Conservation (phyloP, 2,888 invertebrate genomes). For the Polydrusus pterygomalis region DNA sequence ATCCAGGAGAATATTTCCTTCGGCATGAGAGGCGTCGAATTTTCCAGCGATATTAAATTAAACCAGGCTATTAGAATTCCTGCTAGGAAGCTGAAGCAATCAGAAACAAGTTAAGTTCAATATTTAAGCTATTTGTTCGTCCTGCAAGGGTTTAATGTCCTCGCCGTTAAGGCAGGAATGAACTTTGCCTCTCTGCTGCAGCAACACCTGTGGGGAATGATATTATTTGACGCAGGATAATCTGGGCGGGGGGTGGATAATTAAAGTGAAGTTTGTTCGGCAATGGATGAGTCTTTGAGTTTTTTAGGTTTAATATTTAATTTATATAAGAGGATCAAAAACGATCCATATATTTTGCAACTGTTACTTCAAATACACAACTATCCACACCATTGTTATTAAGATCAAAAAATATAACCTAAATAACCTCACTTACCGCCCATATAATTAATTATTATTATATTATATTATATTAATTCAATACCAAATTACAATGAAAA, state of each 20-base stretch:
- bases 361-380: too few species aligned
- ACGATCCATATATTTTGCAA: too few species aligned
- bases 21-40: constrained; percentile 34
- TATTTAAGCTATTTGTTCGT: constrained; percentile 66
- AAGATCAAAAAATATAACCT: too few species aligned
- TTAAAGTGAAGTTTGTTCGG: neutral
- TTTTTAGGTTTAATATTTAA: too few species aligned
- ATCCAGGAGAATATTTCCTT: constrained; percentile 38
- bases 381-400: too few species aligned
- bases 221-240: constrained; percentile 53
- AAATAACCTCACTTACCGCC: too few species aligned
- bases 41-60: constrained; percentile 53
- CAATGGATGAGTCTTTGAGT: too few species aligned
- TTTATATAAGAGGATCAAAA: too few species aligned
- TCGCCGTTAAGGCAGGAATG: constrained; percentile 59
- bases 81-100: constrained; percentile 58
- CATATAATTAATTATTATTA: too few species aligned
- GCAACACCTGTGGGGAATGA: constrained; percentile 64
- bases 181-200: constrained; percentile 59
- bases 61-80: constrained; percentile 51
- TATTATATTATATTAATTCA: too few species aligned
- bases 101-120: constrained; percentile 65
- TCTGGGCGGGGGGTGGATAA: constrained; percentile 32
- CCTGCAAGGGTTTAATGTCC: constrained; percentile 62
- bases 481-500: too few species aligned